These are phyloP conservation scores for Orthosia gothica DNA, from an alignment of 2,888 invertebrate species.

Conservation along the genomic window DNA sequence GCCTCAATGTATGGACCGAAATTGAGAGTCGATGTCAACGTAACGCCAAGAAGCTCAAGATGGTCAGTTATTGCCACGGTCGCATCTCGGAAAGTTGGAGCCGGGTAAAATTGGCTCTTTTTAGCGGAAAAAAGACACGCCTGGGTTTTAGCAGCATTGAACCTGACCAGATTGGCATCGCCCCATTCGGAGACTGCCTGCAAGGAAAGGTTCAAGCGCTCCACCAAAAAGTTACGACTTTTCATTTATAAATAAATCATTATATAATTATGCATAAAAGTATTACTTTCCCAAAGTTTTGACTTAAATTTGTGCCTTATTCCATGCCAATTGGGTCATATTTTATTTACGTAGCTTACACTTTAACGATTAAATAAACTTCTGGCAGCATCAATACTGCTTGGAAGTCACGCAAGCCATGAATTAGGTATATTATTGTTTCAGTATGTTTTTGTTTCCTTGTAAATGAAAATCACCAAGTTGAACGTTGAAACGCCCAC, in stretches of 20 bases:
- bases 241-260: conserved; percentile 40
- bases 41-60: no score
- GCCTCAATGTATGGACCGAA: no score
- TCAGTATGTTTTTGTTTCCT: conserved; percentile 24
- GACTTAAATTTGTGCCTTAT: conserved; percentile 38
- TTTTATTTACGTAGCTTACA: conserved; percentile 35
- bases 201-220: no score
- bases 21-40: no score
- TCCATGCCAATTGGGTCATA: conserved; percentile 49
- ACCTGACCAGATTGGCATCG: no score
- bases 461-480: conserved; percentile 26
- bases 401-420: conserved; percentile 39
- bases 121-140: no score
- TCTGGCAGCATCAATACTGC: conserved; percentile 27
- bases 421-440: conserved; percentile 12
- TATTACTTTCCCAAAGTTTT: conserved; percentile 39
- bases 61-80: no score
- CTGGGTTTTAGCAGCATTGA: no score
- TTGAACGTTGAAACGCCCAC: background rate
- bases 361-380: conserved; percentile 42
- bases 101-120: no score
- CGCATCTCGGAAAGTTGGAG: no score
- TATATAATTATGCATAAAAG: conserved; percentile 32
- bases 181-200: no score
- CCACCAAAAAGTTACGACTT: background rate